Conservation (phyloP, 2,113 vertebrate genomes). For the Glareola pratincola region DNA sequence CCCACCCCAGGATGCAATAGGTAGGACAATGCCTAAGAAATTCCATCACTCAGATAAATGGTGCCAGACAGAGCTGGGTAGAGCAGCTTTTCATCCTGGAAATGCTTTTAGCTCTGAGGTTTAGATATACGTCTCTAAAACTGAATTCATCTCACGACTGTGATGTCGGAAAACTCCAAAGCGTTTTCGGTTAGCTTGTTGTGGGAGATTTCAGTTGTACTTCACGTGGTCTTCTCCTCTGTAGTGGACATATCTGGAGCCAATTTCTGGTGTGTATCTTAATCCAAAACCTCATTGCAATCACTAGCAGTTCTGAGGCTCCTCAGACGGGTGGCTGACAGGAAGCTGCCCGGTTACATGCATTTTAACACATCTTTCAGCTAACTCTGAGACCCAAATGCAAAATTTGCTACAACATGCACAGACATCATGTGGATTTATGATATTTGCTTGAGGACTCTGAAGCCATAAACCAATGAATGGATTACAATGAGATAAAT, state of each 20-base stretch:
- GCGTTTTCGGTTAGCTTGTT: neutral
- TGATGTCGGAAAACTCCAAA: neutral
- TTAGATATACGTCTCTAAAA: neutral
- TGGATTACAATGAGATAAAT: conserved; percentile 13
- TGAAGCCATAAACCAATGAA: neutral
- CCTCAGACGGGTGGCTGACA: neutral
- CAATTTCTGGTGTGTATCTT: conserved; percentile 2
- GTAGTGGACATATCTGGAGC: neutral
- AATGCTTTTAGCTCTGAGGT: neutral
- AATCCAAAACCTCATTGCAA: neutral
- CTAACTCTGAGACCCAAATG: neutral
- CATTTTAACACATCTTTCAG: conserved; percentile 5
- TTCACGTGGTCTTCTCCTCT: neutral
- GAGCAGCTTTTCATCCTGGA: neutral
- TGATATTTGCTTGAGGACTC: conserved; percentile 31
- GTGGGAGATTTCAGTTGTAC: neutral
- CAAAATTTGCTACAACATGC: conserved; percentile 23
- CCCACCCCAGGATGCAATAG: neutral
- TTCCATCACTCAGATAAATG: neutral
- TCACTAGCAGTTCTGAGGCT: neutral
- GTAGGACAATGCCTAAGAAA: neutral
- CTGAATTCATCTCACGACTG: neutral
- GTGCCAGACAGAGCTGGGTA: neutral
- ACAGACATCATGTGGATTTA: conserved; percentile 2
- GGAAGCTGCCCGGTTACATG: neutral